Base-by-base conservation (phyloP, 2,888 invertebrate species). In the Ditula angustiorana region DNA sequence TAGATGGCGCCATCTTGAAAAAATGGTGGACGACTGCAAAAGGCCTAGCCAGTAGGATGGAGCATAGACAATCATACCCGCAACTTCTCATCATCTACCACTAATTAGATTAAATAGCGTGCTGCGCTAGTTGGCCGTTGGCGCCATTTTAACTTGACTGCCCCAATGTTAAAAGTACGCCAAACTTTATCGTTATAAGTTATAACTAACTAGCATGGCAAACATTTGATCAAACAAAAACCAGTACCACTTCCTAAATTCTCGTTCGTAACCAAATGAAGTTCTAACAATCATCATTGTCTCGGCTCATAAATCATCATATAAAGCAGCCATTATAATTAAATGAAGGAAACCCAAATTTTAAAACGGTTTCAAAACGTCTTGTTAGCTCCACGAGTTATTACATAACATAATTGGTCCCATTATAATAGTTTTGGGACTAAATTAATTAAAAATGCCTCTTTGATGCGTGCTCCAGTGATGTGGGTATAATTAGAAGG, bases 401-500 rank as follows among this genome's bases (percentile, higher is more conserved):
- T 91, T 89, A 91, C 90, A 88, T 89, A 88, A 88, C 87, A 77
- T 90, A 91, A 92, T 91, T 91, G 90, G 85, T 81, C 83, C 82
- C 83, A 91, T 90, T 90, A 89, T 90, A 89, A 90, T 90, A 90
- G 88, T 89, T 90, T 89, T 85, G 82, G 87, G 84, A 80, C 81
- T 89, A 90, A 92, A 92, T 92, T 91, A 92, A 92, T 92, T 92
- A 92, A 87, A 89, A 90, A 86, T 85, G 82, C 85, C 85, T 85
- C 83, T 85, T 86, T 86, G 85, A 87, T 83, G 85, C 86, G 87
- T 84, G 82, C 81, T 76, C 80, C 78, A 84, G 82, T 90, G 92
- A 92, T 92, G 90, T 90, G 91, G 92, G 92, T 92, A 90, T 91
- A 92, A 92, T 92, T 92, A 92, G 88, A 85, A 86, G 85, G 86